Base-by-base conservation (phyloP, 2,113 vertebrate species). In the Heterocephalus glaber region DNA sequence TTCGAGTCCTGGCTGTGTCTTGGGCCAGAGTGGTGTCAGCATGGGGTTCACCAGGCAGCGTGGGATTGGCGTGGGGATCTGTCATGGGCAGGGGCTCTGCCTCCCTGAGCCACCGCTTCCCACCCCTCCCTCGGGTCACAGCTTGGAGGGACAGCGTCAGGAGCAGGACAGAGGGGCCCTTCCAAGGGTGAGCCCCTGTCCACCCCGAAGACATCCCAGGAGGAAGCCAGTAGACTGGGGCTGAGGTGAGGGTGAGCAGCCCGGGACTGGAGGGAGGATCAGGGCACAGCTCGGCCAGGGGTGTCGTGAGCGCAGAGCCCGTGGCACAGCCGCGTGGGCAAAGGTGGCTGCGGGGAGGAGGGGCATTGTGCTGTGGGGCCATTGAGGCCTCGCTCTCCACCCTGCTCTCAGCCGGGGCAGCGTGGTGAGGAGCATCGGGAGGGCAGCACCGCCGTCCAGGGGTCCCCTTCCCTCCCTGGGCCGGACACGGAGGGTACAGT, bases 341-440 rank as follows among this genome's bases (percentile, higher is more conserved):
- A 38, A 1, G 30, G 38, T 12, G 35, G 3, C 76, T 47, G 61
- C 17, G 24, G 54, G 44, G 60, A 76, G 26, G 76, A 72, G 2
- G 22, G 3, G 20, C 66, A 10, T 17, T 22, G 35, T 70, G 35
- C n/a, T 8, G 2, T 38, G 63, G 35, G 47, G 47, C 26, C 24
- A 2, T 49, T 24, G 14, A 4, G 38, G 20, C 65, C 52, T 65
- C 22, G 44, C 30, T n/a, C 41, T 16, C 66, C 0, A 0, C 33
- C 7, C 19, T 56, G 41, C 52, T 77, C 49, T 87, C 33, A 20
- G 72, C 52, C 54, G 16, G 54, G 54, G 16, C n/a, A n/a, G n/a
- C n/a, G n/a, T n/a, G n/a, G n/a, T n/a, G n/a, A n/a, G n/a, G n/a
- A n/a, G 20, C 35, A n/a, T 74, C 26, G 30, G 92, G 41, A 93